Base-by-base conservation (phyloP, 2,888 invertebrate genomes). In the Drepanosiphum platanoidis region DNA sequence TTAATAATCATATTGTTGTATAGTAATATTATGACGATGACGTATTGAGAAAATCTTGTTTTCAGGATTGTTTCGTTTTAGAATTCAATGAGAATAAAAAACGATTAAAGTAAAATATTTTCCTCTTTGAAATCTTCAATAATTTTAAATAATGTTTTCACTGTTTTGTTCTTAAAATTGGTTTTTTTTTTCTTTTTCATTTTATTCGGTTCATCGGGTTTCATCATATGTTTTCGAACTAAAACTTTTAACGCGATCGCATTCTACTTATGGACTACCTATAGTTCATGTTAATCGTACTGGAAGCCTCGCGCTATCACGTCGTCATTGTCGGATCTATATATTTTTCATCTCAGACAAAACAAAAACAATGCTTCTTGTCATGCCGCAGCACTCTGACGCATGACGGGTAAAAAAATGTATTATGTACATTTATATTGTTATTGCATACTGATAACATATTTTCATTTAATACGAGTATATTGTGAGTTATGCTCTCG, bases 211-310 rank as follows among this genome's bases (percentile, higher is more conserved):
- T 52, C 68, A 52, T 68, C 11, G 36, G 18, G n/a, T 80, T 79
- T 46, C 15, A 78, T 64, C 66, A 68, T 80, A 68, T 18, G 27
- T 70, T 68, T 68, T 79, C 15, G 11, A 34, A 68, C 34, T 36
- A 52, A 27, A 32, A 68, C 34, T 52, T 22, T 13, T 15, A 34
- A 32, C 3, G 34, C 2, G 9, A 36, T 27, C n/a, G 11, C 34
- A 52, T 36, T 42, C 52, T 46, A 34, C 34, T 80, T 80, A 36
- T 70, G 22, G 32, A 34, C 34, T 80, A n/a, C n/a, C n/a, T n/a
- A 36, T 68, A 27, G 34, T 70, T 36, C 68, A 27, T 70, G 80
- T 68, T 68, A 80, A 68, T 46, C 68, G 68, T 52, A 70, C 80
- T 36, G 80, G 52, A 80, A 70, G 52, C 18, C 18, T 70, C 30